A percentile compares a stretch with the other conserved stretches of the same genome.
Conservation (phyloP, 2,888 invertebrate genomes). For the Clunio marinus region DNA sequence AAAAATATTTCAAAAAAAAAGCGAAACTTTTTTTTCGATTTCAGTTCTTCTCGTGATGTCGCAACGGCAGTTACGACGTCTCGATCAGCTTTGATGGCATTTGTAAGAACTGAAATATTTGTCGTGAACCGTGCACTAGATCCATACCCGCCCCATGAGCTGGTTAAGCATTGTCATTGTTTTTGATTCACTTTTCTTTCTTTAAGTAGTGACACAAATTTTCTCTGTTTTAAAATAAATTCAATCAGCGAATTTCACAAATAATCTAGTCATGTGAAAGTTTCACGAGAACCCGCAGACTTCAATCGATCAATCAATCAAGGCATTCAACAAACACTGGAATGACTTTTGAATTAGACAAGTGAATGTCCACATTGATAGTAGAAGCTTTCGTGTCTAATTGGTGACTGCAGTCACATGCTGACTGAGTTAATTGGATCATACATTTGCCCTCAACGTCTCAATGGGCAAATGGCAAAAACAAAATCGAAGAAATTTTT, state of each 20-base stretch:
- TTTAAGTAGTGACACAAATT: neutral
- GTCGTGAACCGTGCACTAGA: conserved; percentile 52
- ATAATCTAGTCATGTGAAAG: neutral
- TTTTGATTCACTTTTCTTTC: conserved; percentile 7
- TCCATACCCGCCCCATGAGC: conserved; percentile 50
- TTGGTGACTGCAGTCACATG: conserved; percentile 13
- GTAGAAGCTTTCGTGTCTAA: conserved; percentile 3
- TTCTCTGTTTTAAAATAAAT: neutral
- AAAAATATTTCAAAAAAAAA: neutral
- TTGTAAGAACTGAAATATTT: neutral
- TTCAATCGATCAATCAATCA: neutral
- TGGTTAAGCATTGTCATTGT: conserved; percentile 25
- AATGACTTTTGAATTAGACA: neutral
- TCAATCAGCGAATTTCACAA: neutral
- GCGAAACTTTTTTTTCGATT: too few relatives aligned
- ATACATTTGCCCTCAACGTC: neutral
- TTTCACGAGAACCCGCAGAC: neutral
- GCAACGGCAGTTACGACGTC: neutral
- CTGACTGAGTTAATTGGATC: conserved; percentile 14
- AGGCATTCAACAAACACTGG: neutral
- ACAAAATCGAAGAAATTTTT: neutral
- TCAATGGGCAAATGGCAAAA: neutral
- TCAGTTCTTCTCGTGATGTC: neutral
- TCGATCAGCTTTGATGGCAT: neutral
- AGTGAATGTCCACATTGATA: too few relatives aligned